These are phyloP conservation scores for Ptychobarbus kaznakovi DNA, from an alignment of 2,797 vertebrate genomes.

Conservation along the genomic window DNA sequence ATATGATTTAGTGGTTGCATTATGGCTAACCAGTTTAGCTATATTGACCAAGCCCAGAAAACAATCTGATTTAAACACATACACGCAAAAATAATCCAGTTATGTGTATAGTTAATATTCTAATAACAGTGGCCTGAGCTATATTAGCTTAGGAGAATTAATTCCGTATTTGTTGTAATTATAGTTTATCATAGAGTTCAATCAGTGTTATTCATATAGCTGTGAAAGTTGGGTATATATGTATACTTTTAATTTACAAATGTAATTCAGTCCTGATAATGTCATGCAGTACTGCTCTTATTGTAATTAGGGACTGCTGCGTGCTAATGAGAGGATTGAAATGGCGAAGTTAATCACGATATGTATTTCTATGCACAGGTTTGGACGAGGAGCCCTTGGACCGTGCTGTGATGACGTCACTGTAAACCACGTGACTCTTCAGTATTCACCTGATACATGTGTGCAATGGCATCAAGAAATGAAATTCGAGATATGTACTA, in stretches of 20 bases:
- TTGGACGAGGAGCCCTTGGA: conserved; percentile 27
- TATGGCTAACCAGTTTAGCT: conserved; percentile 25
- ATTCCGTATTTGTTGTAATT: conserved; percentile 1
- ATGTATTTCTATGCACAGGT: conserved; percentile 49
- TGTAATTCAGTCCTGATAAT: background rate
- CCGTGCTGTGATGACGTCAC: conserved; percentile 41
- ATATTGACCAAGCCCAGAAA: conserved; percentile 27
- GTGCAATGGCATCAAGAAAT: conserved; percentile 50
- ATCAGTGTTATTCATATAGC: background rate
- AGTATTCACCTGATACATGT: conserved; percentile 28
- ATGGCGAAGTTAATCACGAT: background rate
- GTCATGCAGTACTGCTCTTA: background rate
- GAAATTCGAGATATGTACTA: conserved; percentile 40
- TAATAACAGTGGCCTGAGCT: background rate
- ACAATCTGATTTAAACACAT: conserved; percentile 5
- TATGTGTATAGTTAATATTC: background rate
- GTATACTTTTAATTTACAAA: background rate
- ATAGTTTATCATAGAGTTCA: conserved; percentile 6
- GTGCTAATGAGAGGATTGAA: background rate
- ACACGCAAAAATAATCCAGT: background rate
- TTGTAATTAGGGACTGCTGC: background rate
- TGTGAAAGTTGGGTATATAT: background rate
- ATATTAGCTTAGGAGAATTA: background rate
- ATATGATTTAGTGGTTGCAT: conserved; percentile 14
- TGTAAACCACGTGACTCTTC: conserved; percentile 35